Evolutionary conservation across 2,797 vertebrate genomes (phyloP), one percentile per base, ranked within the genome.

Genomic region (Melanotaenia maccullochi): DNA sequence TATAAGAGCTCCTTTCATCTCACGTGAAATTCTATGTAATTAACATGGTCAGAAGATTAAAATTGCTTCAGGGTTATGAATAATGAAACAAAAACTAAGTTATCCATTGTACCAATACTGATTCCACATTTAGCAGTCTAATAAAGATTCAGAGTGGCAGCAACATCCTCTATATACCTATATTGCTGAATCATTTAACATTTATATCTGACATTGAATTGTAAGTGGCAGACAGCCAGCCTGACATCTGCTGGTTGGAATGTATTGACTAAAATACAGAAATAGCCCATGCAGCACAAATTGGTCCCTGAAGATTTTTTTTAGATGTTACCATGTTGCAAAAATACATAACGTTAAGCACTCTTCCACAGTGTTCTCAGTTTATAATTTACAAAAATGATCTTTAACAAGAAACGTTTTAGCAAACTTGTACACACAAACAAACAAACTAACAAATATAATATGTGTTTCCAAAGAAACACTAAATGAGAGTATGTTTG

Each of bases 261-360:
- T 73, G 32, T 68, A 71, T 75, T 81, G 71, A 82, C 2, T 67
- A 32, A 70, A 66, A 54, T 55, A 57, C 33, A 76, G 38, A 81
- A 75, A 82, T 60, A 84, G 64, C 22, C 8, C 28, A 35, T 52
- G 64, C 35, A 71, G 60, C 65, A 65, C 52, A 77, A 75, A 81
- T 57, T 65, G 55, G 52, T 77, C 47, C 61, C 79, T 20, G 44
- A 33, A 64, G 65, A 71, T 4, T 30, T 30, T 25, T 59, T 68
- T 44, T 44, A 18, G 5, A 12, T 47, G 60, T 69, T n/a, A 22
- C 49, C 9, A 9, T 22, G 8, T 51, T 51, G 22, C 22, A 24
- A 49, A n/a, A 22, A 49, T 3, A 49, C 12, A 12, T 13, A 4
- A 44, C 18, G 44, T 44, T 8, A 52, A 52, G 49, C 22, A 52